Base-by-base conservation (phyloP, 2,888 invertebrate species). In the Baronia brevicornis region DNA sequence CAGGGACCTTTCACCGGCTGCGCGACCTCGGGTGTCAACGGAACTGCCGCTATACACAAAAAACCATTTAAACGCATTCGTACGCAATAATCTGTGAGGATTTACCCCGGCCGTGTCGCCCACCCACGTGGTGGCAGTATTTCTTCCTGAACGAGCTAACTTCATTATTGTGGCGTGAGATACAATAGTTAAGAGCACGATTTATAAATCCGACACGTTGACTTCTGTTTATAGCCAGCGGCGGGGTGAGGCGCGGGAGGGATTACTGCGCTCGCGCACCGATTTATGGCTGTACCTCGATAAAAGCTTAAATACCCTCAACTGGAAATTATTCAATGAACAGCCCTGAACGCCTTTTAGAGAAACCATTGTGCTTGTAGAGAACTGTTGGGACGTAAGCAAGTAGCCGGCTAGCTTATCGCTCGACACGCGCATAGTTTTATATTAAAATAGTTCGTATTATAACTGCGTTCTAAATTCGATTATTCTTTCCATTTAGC, bases 111-210 rank as follows among this genome's bases (percentile, higher is more conserved):
- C 66, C 67, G 60, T 64, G 49, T 52, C 58, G 80, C 58, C 84
- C 84, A 82, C 84, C 82, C 84, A 82, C 80, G 75, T 73, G 77
- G 79, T 66, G 59, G 61, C 70, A 64, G 75, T 84, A 80, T 64
- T 74, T 84, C 82, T 80, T 74, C 75, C 72, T 65, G 71, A 80
- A 79, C 75, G 80, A 82, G 79, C 80, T 74, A 80, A 84, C 82
- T 80, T 84, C 80, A 84, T 84, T 82, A 84, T 82, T 82, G 80
- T 84, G 80, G 79, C 73, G 66, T 70, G 74, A 79, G 80, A 80
- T 82, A 84, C 84, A 82, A 82, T 82, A 80, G 82, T 80, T 82
- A 82, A 82, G 84, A 79, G 61, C 72, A 80, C 77, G 80, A 84
- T 84, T 82, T 84, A 84, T 84, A 79, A 77, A 79, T 74, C 74